phyloP scores from a whole-genome alignment of 2,888 invertebrate species.

The Thecophora atra region DNA sequence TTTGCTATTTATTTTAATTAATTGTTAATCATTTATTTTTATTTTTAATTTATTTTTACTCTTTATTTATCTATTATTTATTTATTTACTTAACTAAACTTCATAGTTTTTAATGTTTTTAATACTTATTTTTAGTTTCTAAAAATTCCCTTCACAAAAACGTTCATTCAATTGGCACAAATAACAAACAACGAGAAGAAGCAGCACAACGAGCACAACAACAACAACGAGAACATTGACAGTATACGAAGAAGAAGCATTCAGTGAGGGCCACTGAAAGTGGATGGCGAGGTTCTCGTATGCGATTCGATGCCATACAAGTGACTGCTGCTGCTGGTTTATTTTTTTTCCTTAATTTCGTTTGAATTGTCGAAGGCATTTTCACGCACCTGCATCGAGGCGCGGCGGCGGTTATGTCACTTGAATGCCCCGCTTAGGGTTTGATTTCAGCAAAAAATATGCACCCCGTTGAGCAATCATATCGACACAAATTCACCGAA shows the following conservation, averaged over 20 bases:
- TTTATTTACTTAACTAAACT: no score
- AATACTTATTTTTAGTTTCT: no score
- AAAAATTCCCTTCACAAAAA: neutral
- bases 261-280: neutral
- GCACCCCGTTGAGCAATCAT: no score
- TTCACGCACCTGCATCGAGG: neutral
- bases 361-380: conserved; percentile 3
- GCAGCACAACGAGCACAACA: neutral
- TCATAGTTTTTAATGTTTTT: no score
- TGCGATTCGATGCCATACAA: conserved; percentile 58
- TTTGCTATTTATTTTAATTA: no score
- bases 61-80: no score
- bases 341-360: conserved; percentile 37
- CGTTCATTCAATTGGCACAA: neutral
- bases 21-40: no score
- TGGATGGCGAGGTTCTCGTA: no score
- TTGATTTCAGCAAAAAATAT: no score
- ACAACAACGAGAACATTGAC: neutral
- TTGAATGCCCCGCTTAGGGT: neutral
- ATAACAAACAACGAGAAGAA: neutral
- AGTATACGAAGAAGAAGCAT: neutral
- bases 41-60: no score
- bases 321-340: conserved; percentile 48
- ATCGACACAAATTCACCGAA: no score
- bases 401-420: neutral